Evolutionary conservation across 2,113 vertebrate genomes (phyloP).

Genomic region (Pygoscelis antarcticus): DNA sequence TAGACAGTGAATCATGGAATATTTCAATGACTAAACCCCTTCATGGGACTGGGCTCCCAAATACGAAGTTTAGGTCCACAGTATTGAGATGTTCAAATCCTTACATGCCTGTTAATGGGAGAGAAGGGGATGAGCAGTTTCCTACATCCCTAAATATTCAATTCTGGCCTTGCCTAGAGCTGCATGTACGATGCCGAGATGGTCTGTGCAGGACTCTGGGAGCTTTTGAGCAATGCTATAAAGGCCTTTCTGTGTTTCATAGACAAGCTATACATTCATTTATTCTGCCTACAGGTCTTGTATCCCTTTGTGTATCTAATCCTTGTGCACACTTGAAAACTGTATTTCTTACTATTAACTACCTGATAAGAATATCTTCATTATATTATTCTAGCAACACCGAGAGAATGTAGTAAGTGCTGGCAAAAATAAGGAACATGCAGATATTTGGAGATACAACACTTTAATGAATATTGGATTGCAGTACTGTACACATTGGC

Average conservation of each 20-base stretch:
- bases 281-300: not conserved
- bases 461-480: not conserved
- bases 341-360: not conserved
- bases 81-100: not conserved
- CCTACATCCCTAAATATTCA: not conserved
- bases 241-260: not conserved
- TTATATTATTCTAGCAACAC: not conserved
- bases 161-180: not conserved
- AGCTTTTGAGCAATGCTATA: not conserved
- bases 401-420: not conserved
- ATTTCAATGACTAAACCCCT: not conserved
- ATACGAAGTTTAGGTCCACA: not conserved
- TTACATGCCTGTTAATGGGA: not conserved
- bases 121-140: not conserved
- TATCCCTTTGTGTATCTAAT: not conserved
- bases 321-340: not conserved
- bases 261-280: not conserved
- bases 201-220: not conserved
- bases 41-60: not conserved
- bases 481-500: not conserved
- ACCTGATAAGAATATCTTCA: not conserved
- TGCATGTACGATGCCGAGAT: not conserved
- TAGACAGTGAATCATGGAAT: not conserved
- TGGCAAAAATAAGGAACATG: not conserved
- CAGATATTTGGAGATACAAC: not conserved